These are phyloP conservation scores for Hetaerina americana DNA, from an alignment of 1,140 invertebrate genomes.

Conservation along the genomic window DNA sequence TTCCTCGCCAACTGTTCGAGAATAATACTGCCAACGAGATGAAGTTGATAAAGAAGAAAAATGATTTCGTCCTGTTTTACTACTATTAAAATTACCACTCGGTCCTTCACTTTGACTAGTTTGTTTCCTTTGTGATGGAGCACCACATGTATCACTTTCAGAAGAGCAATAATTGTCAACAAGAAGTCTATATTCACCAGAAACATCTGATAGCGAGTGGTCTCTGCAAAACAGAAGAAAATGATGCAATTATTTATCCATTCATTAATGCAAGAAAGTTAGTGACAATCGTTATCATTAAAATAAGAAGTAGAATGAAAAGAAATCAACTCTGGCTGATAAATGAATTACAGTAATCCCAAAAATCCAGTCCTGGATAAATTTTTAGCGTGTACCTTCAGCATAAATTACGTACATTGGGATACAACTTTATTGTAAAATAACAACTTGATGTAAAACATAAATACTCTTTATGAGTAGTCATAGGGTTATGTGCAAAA, in stretches of 20 bases:
- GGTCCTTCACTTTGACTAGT: background rate
- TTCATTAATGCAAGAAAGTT: conserved; percentile 1
- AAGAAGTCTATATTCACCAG: conserved; percentile 29
- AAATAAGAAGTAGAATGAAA: background rate
- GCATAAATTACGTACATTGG: no score
- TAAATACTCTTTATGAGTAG: no score
- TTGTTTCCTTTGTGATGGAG: conserved; percentile 7
- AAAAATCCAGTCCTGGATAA: no score
- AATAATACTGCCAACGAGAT: background rate
- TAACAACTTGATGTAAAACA: no score
- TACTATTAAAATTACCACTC: background rate
- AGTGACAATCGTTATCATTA: background rate
- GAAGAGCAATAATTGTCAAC: conserved; percentile 21
- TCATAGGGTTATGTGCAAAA: no score
- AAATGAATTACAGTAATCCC: no score
- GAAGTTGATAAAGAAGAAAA: background rate
- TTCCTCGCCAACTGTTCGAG: background rate
- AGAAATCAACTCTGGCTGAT: no score
- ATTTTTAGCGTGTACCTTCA: no score
- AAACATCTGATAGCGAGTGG: conserved; percentile 28
- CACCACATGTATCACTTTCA: conserved; percentile 11
- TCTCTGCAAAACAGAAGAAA: conserved; percentile 21
- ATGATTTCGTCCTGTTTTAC: background rate
- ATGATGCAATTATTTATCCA: no score
- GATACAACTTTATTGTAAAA: no score